These are phyloP conservation scores for Scaptomyza polygonia DNA, from an alignment of 2,888 invertebrate species.

Conservation along the genomic window DNA sequence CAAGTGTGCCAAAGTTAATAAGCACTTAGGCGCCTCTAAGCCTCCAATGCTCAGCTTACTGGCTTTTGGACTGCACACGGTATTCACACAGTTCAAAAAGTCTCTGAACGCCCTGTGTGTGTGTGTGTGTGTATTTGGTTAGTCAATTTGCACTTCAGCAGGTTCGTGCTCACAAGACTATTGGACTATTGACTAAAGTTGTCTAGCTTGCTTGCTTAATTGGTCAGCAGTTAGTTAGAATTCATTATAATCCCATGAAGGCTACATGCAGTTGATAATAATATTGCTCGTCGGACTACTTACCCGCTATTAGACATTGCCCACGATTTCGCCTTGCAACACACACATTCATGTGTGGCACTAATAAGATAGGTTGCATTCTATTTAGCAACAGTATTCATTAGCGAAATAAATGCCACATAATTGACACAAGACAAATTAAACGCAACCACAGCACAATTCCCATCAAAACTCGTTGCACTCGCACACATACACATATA, in stretches of 20 bases:
- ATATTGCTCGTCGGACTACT: slow-evolving; percentile 17
- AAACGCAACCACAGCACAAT: slow-evolving; percentile 18
- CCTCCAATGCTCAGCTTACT: slow-evolving; percentile 15
- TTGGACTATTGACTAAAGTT: slow-evolving; percentile 21
- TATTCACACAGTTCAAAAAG: slow-evolving; percentile 5
- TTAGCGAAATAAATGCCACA: slow-evolving; percentile 32
- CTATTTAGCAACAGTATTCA: slow-evolving; percentile 17
- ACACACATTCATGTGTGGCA: too few relatives aligned
- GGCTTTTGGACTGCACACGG: slow-evolving; percentile 27
- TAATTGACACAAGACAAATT: slow-evolving; percentile 40
- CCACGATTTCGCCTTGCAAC: not conserved
- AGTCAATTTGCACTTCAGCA: slow-evolving; percentile 41
- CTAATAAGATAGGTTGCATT: slow-evolving; percentile 5
- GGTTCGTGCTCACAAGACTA: slow-evolving; percentile 47
- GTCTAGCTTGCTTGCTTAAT: slow-evolving; percentile 25
- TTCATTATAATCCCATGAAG: slow-evolving; percentile 22
- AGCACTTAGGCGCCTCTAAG: slow-evolving; percentile 70
- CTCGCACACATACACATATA: not conserved
- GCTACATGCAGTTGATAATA: slow-evolving; percentile 15
- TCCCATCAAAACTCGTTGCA: slow-evolving; percentile 4
- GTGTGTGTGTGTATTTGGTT: slow-evolving; percentile 17
- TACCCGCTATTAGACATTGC: not conserved
- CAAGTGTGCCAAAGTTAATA: slow-evolving; percentile 76
- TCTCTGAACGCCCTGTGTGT: slow-evolving; percentile 34
- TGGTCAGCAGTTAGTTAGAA: slow-evolving; percentile 29